Evolutionary conservation across 2,888 invertebrate genomes (phyloP).

Genomic region (Euzetes globulus): DNA sequence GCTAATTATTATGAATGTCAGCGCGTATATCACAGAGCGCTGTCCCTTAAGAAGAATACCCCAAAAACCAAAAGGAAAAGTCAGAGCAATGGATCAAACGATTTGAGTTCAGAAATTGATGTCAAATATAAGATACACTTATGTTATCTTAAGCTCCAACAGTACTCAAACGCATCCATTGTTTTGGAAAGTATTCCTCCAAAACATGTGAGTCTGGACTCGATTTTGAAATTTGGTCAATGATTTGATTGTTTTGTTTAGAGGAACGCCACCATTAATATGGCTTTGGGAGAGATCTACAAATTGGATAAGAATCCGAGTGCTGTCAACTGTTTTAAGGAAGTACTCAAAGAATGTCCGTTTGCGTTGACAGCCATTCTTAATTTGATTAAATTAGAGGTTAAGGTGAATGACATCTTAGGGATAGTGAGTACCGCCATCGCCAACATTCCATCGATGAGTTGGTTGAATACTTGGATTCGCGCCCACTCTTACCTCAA

Average conservation of each 20-base stretch:
- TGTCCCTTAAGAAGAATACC: slow-evolving; percentile 60
- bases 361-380: slow-evolving; percentile 67
- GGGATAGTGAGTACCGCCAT: slow-evolving; percentile 59
- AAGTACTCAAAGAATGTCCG: slow-evolving; percentile 67
- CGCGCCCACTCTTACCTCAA: slow-evolving; percentile 25
- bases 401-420: slow-evolving; percentile 66
- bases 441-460: slow-evolving; percentile 48
- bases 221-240: background rate
- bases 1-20: slow-evolving; percentile 9
- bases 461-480: slow-evolving; percentile 49
- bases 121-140: slow-evolving; percentile 64
- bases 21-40: slow-evolving; percentile 49
- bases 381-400: slow-evolving; percentile 62
- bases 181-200: slow-evolving; percentile 54
- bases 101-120: slow-evolving; percentile 50
- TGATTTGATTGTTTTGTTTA: slow-evolving; percentile 46
- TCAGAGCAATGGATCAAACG: background rate
- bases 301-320: slow-evolving; percentile 62
- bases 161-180: slow-evolving; percentile 56
- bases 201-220: background rate
- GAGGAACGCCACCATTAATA: slow-evolving; percentile 64
- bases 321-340: slow-evolving; percentile 67
- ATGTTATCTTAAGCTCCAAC: slow-evolving; percentile 61
- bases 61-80: slow-evolving; percentile 39
- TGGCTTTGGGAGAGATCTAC: slow-evolving; percentile 66